Evolutionary conservation across 2,113 vertebrate genomes (phyloP).

Genomic region (Leucopsar rothschildi): DNA sequence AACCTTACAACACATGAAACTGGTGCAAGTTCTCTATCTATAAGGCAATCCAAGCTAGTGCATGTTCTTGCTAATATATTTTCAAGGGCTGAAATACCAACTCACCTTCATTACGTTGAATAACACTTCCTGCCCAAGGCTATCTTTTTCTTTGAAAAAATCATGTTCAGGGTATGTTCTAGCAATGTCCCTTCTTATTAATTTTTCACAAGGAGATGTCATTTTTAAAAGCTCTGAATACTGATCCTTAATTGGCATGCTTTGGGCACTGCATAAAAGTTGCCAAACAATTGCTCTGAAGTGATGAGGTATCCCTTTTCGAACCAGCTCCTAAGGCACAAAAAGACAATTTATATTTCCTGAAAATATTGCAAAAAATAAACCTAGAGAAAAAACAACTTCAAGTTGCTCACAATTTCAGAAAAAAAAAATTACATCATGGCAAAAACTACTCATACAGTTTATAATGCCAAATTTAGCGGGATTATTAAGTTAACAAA

Average conservation of each 20-base stretch:
- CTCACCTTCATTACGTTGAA: conserved; percentile 99
- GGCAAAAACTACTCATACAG: background rate
- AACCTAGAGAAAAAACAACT: background rate
- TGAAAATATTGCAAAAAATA: background rate
- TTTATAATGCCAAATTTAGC: background rate
- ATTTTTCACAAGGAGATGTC: conserved; percentile 96
- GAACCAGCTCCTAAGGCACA: conserved; percentile 88
- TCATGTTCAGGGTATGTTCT: conserved; percentile 97
- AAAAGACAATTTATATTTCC: background rate
- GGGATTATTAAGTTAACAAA: background rate
- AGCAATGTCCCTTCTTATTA: conserved; percentile 96
- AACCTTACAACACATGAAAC: background rate
- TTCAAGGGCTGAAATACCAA: background rate
- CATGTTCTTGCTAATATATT: background rate
- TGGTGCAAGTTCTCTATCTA: background rate
- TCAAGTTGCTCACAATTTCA: background rate
- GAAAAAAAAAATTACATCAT: background rate
- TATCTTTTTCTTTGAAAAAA: conserved; percentile 99
- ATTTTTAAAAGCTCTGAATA: conserved; percentile 98
- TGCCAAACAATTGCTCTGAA: conserved; percentile 99
- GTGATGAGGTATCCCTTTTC: conserved; percentile 96
- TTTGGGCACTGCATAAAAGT: conserved; percentile 92
- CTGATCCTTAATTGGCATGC: conserved; percentile 96
- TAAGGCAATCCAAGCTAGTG: background rate
- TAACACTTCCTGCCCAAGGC: conserved; percentile 95